Conservation (phyloP, 2,888 invertebrate species). For the Tenthredo mesomela region DNA sequence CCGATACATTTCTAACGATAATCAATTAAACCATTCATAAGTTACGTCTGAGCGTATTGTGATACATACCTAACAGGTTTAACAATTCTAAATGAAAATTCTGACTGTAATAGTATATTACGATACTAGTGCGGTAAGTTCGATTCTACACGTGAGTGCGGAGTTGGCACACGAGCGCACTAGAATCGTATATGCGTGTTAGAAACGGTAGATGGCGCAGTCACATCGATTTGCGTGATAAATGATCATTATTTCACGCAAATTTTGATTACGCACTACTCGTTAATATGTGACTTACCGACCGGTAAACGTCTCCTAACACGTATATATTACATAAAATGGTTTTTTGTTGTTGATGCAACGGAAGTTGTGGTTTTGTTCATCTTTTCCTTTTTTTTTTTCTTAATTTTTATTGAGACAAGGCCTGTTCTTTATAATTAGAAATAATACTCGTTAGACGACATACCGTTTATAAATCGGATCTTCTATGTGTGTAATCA, state of each 20-base stretch:
- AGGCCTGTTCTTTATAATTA: not conserved
- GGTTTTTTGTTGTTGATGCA: not conserved
- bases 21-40: not conserved
- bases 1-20: not conserved
- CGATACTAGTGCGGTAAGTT: no score
- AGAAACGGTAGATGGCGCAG: no score
- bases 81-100: not conserved
- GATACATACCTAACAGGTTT: not conserved
- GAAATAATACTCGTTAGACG: constrained; percentile 30
- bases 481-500: constrained; percentile 2
- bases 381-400: not conserved
- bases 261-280: no score
- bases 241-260: no score
- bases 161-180: no score
- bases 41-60: not conserved
- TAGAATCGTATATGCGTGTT: no score
- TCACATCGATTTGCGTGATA: no score
- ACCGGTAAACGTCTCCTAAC: no score
- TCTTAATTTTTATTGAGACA: not conserved
- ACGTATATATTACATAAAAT: no score
- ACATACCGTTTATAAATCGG: not conserved
- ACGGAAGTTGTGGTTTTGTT: not conserved
- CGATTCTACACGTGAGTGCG: no score
- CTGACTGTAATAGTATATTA: no score
- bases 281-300: no score